Percentiles rank a stretch among this genome's conserved stretches.
Evolutionary conservation across 2,113 vertebrate species (phyloP).

Genomic region (Eulemur rufifrons): DNA sequence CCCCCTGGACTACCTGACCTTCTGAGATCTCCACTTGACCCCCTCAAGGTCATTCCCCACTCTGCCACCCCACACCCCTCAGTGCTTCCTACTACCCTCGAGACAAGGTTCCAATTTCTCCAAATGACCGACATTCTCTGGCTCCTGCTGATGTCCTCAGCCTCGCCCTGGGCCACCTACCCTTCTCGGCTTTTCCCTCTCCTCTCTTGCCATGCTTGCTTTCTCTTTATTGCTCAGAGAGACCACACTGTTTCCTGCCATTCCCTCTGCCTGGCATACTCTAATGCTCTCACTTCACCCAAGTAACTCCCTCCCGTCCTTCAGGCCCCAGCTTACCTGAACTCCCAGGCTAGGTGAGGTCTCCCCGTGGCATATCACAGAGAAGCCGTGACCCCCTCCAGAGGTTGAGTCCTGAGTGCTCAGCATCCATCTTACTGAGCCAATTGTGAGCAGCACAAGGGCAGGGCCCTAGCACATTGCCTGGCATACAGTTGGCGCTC

Average conservation of each 20-base stretch:
- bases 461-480: neutral
- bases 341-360: neutral
- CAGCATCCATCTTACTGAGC: neutral
- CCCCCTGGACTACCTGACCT: neutral
- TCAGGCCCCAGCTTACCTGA: neutral
- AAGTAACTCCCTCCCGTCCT: neutral
- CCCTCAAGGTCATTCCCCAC: neutral
- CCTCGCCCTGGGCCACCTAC: rapidly evolving
- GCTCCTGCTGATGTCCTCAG: neutral
- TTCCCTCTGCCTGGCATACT: neutral
- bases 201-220: neutral
- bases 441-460: neutral
- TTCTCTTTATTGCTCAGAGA: neutral
- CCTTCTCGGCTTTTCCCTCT: neutral
- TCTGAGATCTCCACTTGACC: neutral
- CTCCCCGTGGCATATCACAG: neutral
- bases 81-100: neutral
- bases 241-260: neutral
- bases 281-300: neutral
- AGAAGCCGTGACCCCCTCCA: neutral
- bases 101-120: neutral
- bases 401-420: neutral
- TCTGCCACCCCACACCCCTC: neutral
- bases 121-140: neutral
- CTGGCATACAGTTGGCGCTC: neutral